A percentile compares a stretch with the other conserved stretches of the same genome.
These are phyloP conservation scores for Aramus guarauna DNA, from an alignment of 2,113 vertebrate species.

Conservation along the genomic window DNA sequence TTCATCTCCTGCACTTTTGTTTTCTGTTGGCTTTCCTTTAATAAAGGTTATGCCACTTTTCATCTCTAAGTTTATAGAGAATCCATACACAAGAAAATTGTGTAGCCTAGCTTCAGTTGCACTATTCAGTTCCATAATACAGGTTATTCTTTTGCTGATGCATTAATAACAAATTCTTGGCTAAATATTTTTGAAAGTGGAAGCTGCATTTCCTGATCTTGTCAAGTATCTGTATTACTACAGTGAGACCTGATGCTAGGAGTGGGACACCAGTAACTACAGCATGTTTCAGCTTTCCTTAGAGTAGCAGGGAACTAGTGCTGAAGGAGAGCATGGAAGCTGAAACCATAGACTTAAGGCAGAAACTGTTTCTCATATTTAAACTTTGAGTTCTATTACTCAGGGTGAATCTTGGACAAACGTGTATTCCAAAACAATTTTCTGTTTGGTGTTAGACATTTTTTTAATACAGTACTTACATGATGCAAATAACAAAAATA, in stretches of 20 bases:
- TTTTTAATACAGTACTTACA: not conserved
- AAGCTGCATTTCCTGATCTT: not conserved
- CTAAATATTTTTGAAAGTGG: not conserved
- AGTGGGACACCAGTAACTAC: not conserved
- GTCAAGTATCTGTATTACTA: not conserved
- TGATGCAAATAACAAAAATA: not conserved
- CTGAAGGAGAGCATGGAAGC: not conserved
- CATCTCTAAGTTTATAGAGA: not conserved
- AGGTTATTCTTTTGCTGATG: not conserved
- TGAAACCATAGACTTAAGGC: not conserved
- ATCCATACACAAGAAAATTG: not conserved
- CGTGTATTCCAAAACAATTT: not conserved
- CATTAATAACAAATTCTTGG: not conserved
- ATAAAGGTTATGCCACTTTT: not conserved
- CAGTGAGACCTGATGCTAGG: not conserved
- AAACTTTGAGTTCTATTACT: not conserved
- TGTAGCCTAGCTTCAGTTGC: not conserved
- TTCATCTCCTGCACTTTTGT: not conserved
- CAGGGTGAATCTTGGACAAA: not conserved
- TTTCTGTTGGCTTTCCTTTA: not conserved
- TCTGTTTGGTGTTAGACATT: not conserved
- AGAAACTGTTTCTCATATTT: not conserved
- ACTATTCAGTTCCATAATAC: fast-evolving
- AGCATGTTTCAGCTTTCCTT: not conserved
- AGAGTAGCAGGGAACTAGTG: not conserved